Evolutionary conservation across 2,888 invertebrate genomes (phyloP).

Genomic region (Chromoteleia sp.): DNA sequence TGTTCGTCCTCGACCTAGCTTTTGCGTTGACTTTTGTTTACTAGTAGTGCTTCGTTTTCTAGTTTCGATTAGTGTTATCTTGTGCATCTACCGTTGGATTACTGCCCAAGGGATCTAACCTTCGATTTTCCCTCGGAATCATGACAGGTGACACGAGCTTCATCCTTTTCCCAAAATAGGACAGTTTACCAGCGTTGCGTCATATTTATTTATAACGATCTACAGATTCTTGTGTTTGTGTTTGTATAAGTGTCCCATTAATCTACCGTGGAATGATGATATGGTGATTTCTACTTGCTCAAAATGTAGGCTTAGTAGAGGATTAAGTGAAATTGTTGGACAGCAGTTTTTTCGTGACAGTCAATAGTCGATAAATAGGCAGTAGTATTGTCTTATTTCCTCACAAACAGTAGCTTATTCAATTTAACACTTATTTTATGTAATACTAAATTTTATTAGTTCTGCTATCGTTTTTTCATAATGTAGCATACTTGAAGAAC

Average conservation of each 20-base stretch:
- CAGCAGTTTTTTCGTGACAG: too few species aligned
- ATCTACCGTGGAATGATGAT: too few species aligned
- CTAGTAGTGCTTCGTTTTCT: background rate
- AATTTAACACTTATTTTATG: too few species aligned
- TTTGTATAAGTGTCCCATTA: constrained; percentile 15
- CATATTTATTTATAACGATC: constrained; percentile 55
- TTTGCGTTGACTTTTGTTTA: constrained; percentile 14
- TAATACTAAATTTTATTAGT: too few species aligned
- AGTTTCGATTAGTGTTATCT: constrained; percentile 10
- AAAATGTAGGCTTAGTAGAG: too few species aligned
- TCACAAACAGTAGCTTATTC: too few species aligned
- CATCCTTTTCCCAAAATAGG: constrained; percentile 44
- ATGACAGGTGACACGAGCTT: constrained; percentile 36
- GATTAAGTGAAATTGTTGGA: too few species aligned
- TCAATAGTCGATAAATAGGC: too few species aligned
- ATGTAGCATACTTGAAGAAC: too few species aligned
- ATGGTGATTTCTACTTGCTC: too few species aligned
- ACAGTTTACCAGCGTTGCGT: constrained; percentile 33
- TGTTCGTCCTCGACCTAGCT: constrained; percentile 20
- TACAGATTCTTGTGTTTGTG: constrained; percentile 30
- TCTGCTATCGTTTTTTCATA: too few species aligned
- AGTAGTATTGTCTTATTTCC: too few species aligned
- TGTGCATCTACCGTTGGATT: constrained; percentile 17
- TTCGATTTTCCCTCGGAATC: constrained; percentile 20
- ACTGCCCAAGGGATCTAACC: constrained; percentile 10